Base-by-base conservation (phyloP, 2,888 invertebrate species). In the Aleiodes testaceus region DNA sequence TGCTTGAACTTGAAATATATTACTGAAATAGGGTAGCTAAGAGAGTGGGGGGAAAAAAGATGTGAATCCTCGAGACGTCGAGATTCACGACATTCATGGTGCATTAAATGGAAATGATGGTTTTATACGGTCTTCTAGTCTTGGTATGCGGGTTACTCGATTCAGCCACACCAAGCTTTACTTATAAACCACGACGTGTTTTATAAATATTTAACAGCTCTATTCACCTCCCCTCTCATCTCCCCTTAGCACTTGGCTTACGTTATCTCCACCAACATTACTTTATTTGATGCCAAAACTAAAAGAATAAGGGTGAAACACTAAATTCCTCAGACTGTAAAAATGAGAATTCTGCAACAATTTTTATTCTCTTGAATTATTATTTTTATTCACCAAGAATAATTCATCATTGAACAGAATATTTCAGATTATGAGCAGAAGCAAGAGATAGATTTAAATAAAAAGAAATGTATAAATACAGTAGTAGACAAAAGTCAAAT, bases 71-170 rank as follows among this genome's bases (percentile, higher is more conserved):
- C 36, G 16, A 59, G 59, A 59, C 59, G 36, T 59, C 16, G 59
- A 30, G 59, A 59, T 59, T 59, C 59, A 59, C 59, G 59, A 59
- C 81, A 82, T 82, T 82, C 81, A 80, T 79, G 75, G 76, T 59
- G 72, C 75, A 81, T 81, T 79, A 81, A 81, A 82, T 81, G 83
- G 78, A 81, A 83, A 82, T 82, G 78, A 79, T 78, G 79, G 77
- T 78, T 80, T 79, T 77, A 77, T 78, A 77, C 75, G 72, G 61
- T 69, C 63, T 59, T 42, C 59, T 59, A 59, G 22, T 61, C 44
- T 49, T 16, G 49, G 53, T 53, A 50, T 26, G 18, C 49, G 47
- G 30, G 64, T 52, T 69, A 61, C 63, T 66, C 66, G 66, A 66
- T 69, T 75, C 76, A 67, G 47, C 42, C 73, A 52, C 73, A 53